A percentile compares a stretch with the other conserved stretches of the same genome.
Evolutionary conservation across 2,888 invertebrate genomes (phyloP).

Genomic region (Volucella bombylans): DNA sequence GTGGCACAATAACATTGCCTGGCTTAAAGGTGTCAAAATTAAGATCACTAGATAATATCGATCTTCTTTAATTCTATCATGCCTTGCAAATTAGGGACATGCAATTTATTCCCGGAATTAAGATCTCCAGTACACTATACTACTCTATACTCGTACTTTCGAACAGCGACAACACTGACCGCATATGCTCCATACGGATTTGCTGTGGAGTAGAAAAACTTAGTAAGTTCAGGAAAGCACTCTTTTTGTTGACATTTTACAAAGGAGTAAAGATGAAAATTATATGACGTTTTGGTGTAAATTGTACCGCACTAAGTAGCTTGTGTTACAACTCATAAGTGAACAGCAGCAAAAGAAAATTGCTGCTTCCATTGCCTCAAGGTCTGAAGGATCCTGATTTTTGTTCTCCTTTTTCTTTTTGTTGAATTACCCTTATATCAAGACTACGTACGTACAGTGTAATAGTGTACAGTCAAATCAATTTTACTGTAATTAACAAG

Average conservation of each 20-base stretch:
- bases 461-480: conserved; percentile 42
- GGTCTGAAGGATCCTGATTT: too few relatives aligned
- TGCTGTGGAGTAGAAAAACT: conserved; percentile 10
- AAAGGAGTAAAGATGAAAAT: conserved; percentile 44
- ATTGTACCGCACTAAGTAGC: not conserved
- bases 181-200: not conserved
- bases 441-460: not conserved
- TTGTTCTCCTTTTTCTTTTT: too few relatives aligned
- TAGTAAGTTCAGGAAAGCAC: conserved; percentile 14
- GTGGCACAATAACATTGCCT: too few relatives aligned
- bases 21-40: too few relatives aligned
- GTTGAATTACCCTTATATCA: too few relatives aligned
- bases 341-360: conserved; percentile 29
- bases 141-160: too few relatives aligned
- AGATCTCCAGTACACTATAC: too few relatives aligned
- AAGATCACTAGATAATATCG: too few relatives aligned
- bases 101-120: too few relatives aligned
- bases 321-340: conserved; percentile 17
- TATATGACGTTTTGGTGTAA: conserved; percentile 18
- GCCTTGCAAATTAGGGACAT: too few relatives aligned
- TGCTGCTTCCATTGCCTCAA: conserved; percentile 12
- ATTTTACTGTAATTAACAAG: conserved; percentile 62
- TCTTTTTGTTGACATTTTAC: conserved; percentile 14
- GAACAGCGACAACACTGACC: too few relatives aligned
- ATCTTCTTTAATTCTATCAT: too few relatives aligned